Percentiles rank a stretch among this genome's conserved stretches.
Evolutionary conservation across 2,797 vertebrate species (phyloP).

Genomic region (Uromys caudimaculatus): DNA sequence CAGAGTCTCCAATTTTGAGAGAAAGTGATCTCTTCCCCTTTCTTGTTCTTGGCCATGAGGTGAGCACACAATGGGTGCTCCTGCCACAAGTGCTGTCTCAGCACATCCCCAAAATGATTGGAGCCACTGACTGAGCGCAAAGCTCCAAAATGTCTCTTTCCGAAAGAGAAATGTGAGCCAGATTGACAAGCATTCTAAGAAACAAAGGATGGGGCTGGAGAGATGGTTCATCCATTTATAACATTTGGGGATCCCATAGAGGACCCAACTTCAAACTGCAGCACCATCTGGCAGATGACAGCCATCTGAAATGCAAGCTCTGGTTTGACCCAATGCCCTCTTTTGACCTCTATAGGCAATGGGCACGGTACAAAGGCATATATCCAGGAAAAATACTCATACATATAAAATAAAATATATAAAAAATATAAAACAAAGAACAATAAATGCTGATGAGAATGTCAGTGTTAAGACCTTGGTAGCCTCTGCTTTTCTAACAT

Average conservation of each 20-base stretch:
- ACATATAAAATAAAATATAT: not conserved
- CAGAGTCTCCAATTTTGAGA: not conserved
- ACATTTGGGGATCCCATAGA: not conserved
- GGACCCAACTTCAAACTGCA: not conserved
- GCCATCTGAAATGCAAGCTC: not conserved
- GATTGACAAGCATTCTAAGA: not conserved
- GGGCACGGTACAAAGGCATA: too few relatives aligned
- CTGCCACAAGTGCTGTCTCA: not conserved
- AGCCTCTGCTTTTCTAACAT: not conserved
- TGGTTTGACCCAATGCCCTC: not conserved
- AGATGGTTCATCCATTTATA: not conserved
- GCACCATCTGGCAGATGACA: not conserved
- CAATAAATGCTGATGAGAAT: not conserved
- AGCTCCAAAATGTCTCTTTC: not conserved
- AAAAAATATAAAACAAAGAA: not conserved
- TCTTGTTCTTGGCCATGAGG: not conserved
- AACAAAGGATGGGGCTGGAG: not conserved
- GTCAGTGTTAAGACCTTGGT: not conserved
- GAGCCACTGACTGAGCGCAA: not conserved
- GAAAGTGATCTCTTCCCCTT: not conserved
- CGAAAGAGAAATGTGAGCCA: too few relatives aligned
- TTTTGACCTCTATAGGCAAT: not conserved
- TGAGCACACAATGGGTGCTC: not conserved
- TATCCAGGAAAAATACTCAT: not conserved
- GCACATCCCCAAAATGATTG: not conserved